Base-by-base conservation (phyloP, 1,140 invertebrate genomes). In the Neocloeon triangulifer region DNA sequence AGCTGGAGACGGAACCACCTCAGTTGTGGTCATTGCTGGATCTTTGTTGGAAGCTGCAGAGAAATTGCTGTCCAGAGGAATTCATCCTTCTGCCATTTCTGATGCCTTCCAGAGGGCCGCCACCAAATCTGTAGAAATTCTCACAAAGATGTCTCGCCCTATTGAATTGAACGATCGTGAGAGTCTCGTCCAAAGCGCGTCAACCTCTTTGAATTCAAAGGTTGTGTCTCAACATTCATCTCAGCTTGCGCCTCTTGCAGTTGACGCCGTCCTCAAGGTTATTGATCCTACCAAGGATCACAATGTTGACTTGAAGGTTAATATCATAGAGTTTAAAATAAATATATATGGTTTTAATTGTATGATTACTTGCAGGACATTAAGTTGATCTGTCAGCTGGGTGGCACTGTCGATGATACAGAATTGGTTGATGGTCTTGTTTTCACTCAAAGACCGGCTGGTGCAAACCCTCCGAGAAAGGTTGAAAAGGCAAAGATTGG, bases 401-500 rank as follows among this genome's bases (percentile, higher is more conserved):
- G 94, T 27, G 91, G 91, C 14, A 97, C 94, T 13, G 75, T 98
- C 3, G 95, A 99, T 55, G 95, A 99, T 49, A 94, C 94, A 0
- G 79, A 96, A 58, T 53, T 99, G 13, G 67, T 99, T 34, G 79
- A 96, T 34, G 95, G 94, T 16, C 60, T 98, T 29, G 80, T 98
- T 2, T 88, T 99, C 39, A 77, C 81, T 21, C 82, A 89, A 46
- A 81, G 76, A 52, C 68, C 78, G 9, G 68, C 81, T 14, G 88
- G 88, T 46, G 67, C 80, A 23, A 88, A 85, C 51, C 91, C 88
- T 4, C 86, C 91, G 1, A 84, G 74, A 40, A 72, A 75, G 45
- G 64, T 98, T 38, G 94, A 98, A 50, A 97, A 97, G 52, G 92
- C 91, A 2, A 96, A 95, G 58, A 94, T 99, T 61, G 95, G 86